phyloP scores from a whole-genome alignment of 2,888 invertebrate genomes.

The Drosophila parthenogenetica region DNA sequence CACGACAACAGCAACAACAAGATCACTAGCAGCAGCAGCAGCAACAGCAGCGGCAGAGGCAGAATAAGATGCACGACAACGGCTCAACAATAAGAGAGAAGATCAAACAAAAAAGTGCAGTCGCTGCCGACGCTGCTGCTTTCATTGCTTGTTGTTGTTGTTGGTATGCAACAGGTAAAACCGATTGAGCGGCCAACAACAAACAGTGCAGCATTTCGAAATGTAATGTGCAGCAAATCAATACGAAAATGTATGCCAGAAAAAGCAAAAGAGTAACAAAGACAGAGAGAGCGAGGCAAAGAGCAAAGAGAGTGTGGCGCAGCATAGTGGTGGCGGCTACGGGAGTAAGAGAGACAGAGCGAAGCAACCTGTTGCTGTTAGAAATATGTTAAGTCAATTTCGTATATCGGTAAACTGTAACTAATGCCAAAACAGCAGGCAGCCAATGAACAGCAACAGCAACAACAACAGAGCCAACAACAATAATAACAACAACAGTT shows the following conservation, averaged over 20 bases:
- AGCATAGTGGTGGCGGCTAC: not conserved
- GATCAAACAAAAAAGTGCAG: slow-evolving; percentile 79
- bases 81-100: slow-evolving; percentile 78
- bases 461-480: slow-evolving; percentile 9
- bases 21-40: slow-evolving; percentile 31
- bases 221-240: slow-evolving; percentile 69
- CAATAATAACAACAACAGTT: slow-evolving; percentile 44
- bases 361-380: slow-evolving; percentile 71
- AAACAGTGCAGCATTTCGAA: slow-evolving; percentile 63
- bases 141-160: slow-evolving; percentile 31
- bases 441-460: slow-evolving; percentile 26
- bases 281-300: slow-evolving; percentile 22
- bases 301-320: not conserved
- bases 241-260: slow-evolving; percentile 41
- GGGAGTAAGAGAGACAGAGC: slow-evolving; percentile 23
- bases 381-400: slow-evolving; percentile 78
- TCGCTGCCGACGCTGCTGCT: slow-evolving; percentile 62
- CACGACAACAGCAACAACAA: slow-evolving; percentile 21
- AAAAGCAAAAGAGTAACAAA: slow-evolving; percentile 21
- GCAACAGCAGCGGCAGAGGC: slow-evolving; percentile 47
- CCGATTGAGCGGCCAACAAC: slow-evolving; percentile 59
- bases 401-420: slow-evolving; percentile 76
- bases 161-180: slow-evolving; percentile 70
- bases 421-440: slow-evolving; percentile 68
- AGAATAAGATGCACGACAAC: slow-evolving; percentile 78